Evolutionary conservation across 1,140 invertebrate species (phyloP).

Genomic region (honey bee (Apis mellifera)): Amel_HAv3.1 CM009931.2:14484501-14485000

Average conservation of each 20-base stretch:
- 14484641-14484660: conserved; percentile 1
- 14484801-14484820: neutral
- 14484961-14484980: neutral
- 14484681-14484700: conserved; percentile 56
- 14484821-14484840: neutral
- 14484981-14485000: neutral
- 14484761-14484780: neutral
- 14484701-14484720: conserved; percentile 54
- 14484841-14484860: neutral
- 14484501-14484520: too few relatives aligned
- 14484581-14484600: conserved; percentile 50
- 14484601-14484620: conserved; percentile 36
- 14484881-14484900: neutral
- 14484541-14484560: neutral
- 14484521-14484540: neutral
- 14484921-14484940: neutral
- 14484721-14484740: neutral
- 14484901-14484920: neutral
- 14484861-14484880: conserved; percentile 10
- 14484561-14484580: neutral
- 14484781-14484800: neutral
- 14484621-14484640: conserved; percentile 42
- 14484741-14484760: neutral
- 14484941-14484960: neutral
- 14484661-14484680: conserved; percentile 53